Base-by-base conservation (phyloP, 2,888 invertebrate species). In the Eueremaeus valkanovi region DNA sequence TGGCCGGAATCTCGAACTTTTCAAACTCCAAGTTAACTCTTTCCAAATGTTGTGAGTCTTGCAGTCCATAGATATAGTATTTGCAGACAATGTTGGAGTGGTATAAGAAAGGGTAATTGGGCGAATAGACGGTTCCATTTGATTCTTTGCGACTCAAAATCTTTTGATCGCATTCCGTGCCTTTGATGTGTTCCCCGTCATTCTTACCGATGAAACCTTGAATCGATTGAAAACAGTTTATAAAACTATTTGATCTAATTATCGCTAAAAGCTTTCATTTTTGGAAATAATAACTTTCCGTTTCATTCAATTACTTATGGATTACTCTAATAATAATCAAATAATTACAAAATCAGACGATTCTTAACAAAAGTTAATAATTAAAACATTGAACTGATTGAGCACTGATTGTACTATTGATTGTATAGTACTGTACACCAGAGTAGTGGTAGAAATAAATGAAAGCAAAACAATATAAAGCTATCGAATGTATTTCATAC, bases 1-100 rank as follows among this genome's bases (percentile, higher is more conserved):
- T 66, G 42, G 73, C 80, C 13, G 95, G 92, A 86, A 97, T 93
- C 83, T 92, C 91, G 86, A 96, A 95, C 83, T 89, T 89, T 79
- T 89, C 87, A 85, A 97, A 96, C 82, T 92, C 90, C 80, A 97
- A 87, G 80, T 90, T 89, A 78, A 96, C 95, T 82, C 95, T 89
- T 85, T 98, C 97, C 83, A 97, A 88, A 85, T 95, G 92, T 84
- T 96, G 95, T 79, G 91, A 90, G 86, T 98, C 97, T 86, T 97
- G 95, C 89, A 98, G 92, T 81, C 96, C 96, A 85, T 97, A 97
- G 85, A 98, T 91, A 87, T 95, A 96, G 87, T 96, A 97, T 85
- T 93, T 91, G 87, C 97, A 98, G 81, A 95, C 94, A 84, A 95
- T 91, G 87, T 96, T 95, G 82, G 91, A 91, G 85, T 95, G 92